Percentiles rank a stretch among this genome's conserved stretches.
These are phyloP conservation scores for Lasioglossum lativentre DNA, from an alignment of 2,888 invertebrate species.

Conservation along the genomic window DNA sequence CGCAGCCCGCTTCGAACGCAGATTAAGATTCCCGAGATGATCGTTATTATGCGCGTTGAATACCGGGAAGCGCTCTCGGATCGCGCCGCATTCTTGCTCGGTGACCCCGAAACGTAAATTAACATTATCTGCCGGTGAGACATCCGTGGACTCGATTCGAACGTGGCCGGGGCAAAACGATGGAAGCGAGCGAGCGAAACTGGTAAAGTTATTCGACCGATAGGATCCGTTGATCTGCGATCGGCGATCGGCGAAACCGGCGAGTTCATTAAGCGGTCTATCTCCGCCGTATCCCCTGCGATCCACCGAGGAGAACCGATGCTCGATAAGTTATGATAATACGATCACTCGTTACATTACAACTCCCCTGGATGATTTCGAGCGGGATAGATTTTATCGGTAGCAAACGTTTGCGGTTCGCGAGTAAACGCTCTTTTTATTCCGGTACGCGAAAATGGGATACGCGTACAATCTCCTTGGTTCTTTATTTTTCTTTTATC, in stretches of 20 bases:
- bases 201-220: slow-evolving; percentile 48
- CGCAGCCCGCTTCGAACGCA: slow-evolving; percentile 22
- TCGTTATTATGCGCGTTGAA: slow-evolving; percentile 47
- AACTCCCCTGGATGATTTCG: slow-evolving; percentile 2
- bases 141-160: slow-evolving; percentile 29
- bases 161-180: slow-evolving; percentile 7
- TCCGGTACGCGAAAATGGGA: not conserved
- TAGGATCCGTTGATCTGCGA: slow-evolving; percentile 38
- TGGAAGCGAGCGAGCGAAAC: slow-evolving; percentile 4
- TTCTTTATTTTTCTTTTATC: not conserved
- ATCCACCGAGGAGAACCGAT: slow-evolving; percentile 10
- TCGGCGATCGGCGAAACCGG: slow-evolving; percentile 27
- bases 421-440: not conserved
- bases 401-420: not conserved
- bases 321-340: slow-evolving; percentile 30
- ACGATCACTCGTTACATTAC: slow-evolving; percentile 22
- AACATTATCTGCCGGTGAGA: slow-evolving; percentile 53
- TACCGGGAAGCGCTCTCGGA: slow-evolving; percentile 35
- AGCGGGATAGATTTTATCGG: slow-evolving; percentile 1
- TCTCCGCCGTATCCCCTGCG: not conserved
- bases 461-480: not conserved
- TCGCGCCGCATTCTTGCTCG: slow-evolving; percentile 56
- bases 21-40: slow-evolving; percentile 61
- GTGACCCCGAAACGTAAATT: slow-evolving; percentile 63
- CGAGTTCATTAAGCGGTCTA: slow-evolving; percentile 34